A percentile compares a stretch with the other conserved stretches of the same genome.
Evolutionary conservation across 1,140 invertebrate species (phyloP).

Genomic region (Armadillidium nasatum): DNA sequence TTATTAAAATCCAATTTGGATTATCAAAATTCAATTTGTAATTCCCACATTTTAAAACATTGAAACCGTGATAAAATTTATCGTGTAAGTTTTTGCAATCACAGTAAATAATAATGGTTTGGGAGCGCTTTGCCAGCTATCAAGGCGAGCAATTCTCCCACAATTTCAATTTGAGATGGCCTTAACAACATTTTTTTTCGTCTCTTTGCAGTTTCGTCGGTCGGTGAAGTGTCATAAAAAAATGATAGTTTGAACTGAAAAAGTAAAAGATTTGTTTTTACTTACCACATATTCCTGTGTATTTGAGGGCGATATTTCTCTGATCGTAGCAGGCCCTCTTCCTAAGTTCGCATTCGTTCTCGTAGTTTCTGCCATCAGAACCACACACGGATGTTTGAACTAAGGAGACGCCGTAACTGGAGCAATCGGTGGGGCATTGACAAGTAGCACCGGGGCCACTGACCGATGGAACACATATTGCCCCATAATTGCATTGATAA

Average conservation of each 20-base stretch:
- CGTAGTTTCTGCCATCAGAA: conserved; percentile 79
- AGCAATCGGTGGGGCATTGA: conserved; percentile 49
- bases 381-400: conserved; percentile 71
- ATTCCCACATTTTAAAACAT: too few relatives aligned
- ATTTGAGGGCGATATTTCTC: conserved; percentile 76
- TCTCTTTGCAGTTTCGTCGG: neutral
- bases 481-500: conserved; percentile 67
- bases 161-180: too few relatives aligned
- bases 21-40: too few relatives aligned
- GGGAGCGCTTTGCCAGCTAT: too few relatives aligned
- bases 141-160: too few relatives aligned
- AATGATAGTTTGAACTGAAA: neutral
- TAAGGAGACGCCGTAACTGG: conserved; percentile 56
- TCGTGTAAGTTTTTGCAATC: too few relatives aligned
- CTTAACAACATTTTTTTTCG: neutral
- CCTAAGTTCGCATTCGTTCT: conserved; percentile 73
- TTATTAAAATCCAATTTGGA: too few relatives aligned
- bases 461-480: conserved; percentile 66
- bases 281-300: conserved; percentile 84
- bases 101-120: too few relatives aligned
- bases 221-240: neutral
- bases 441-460: conserved; percentile 65
- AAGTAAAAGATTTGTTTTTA: conserved; percentile 38
- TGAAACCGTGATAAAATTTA: too few relatives aligned
- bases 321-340: conserved; percentile 67